Conservation (phyloP, 30 jellyfish, hydroid and myxozoan species). For the Turritopsis rubra region DNA sequence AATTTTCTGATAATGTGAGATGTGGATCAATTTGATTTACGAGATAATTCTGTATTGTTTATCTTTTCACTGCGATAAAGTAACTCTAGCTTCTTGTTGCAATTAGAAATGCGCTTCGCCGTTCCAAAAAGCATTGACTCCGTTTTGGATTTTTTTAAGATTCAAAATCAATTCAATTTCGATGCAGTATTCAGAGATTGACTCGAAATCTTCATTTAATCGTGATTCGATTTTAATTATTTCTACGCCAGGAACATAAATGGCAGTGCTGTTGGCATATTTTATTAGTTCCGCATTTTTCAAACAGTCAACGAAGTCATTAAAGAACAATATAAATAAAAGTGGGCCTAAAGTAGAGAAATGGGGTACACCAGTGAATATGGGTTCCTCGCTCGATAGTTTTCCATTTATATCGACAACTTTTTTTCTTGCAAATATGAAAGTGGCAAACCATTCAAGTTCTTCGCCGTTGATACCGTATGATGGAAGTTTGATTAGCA, state of each 20-base stretch:
- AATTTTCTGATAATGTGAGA: too few relatives aligned
- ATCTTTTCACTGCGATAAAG: too few relatives aligned
- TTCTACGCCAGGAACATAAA: background rate
- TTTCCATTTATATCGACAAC: too few relatives aligned
- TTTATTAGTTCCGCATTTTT: too few relatives aligned
- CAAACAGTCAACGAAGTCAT: background rate
- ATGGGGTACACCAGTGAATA: background rate
- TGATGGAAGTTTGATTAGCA: background rate
- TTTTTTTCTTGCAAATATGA: too few relatives aligned
- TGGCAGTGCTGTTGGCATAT: background rate
- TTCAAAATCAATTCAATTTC: background rate
- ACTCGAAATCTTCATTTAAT: background rate
- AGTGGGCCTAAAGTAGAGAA: background rate
- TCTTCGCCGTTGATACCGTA: conserved; percentile 11
- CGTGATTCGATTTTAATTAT: background rate
- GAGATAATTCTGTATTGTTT: too few relatives aligned
- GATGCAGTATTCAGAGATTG: background rate
- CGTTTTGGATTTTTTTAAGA: background rate
- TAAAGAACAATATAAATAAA: background rate
- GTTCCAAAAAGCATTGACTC: background rate
- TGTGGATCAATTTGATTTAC: too few relatives aligned
- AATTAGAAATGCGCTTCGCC: too few relatives aligned
- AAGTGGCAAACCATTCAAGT: too few relatives aligned
- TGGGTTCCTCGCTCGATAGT: too few relatives aligned
- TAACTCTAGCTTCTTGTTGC: too few relatives aligned